These are phyloP conservation scores for Chironomus riparius DNA, from an alignment of 2,888 invertebrate genomes.

Conservation along the genomic window DNA sequence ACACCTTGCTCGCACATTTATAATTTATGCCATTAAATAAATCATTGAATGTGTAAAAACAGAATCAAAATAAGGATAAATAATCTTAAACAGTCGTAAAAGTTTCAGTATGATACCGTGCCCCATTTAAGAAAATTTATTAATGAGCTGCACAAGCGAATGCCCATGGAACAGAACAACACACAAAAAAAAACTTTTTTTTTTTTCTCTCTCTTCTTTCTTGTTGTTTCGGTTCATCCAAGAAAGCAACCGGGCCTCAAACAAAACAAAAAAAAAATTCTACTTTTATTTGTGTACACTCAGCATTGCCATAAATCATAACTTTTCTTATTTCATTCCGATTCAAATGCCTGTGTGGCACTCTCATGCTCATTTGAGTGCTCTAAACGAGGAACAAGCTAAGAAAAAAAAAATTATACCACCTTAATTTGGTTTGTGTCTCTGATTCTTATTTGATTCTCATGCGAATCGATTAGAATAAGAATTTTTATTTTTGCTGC, in stretches of 20 bases:
- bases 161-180: not conserved
- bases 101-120: constrained; percentile 2
- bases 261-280: not conserved
- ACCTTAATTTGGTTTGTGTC: constrained; percentile 24
- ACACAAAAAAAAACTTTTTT: constrained; percentile 3
- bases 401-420: not conserved
- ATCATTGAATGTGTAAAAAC: constrained; percentile 23
- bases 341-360: constrained; percentile 22
- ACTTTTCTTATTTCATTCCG: constrained; percentile 23
- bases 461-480: not conserved
- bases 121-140: constrained; percentile 22
- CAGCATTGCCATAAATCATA: constrained; percentile 23
- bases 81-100: not conserved
- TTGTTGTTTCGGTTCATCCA: not conserved
- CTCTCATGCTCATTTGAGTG: not conserved
- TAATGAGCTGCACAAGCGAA: constrained; percentile 12
- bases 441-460: constrained; percentile 26
- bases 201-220: not conserved
- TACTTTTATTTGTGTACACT: constrained; percentile 9
- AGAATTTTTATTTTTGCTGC: too few species aligned
- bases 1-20: constrained; percentile 1
- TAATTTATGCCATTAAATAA: constrained; percentile 11
- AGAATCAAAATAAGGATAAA: constrained; percentile 23
- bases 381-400: too few species aligned
- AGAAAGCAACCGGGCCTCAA: not conserved